Evolutionary conservation across 2,113 vertebrate genomes (phyloP).

Genomic region (Arizona elegans): DNA sequence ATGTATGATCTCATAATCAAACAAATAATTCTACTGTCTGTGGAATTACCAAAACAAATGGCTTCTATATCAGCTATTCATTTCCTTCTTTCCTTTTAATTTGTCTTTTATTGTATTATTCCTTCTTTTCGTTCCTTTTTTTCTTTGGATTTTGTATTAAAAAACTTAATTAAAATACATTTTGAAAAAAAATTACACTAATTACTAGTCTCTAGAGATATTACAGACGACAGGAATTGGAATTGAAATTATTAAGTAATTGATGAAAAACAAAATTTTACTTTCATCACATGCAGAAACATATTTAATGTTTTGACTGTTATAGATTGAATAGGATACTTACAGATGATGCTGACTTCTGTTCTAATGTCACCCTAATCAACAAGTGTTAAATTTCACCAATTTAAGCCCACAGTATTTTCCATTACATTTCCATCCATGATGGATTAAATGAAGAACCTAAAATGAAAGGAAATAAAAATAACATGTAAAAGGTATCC

Average conservation of each 20-base stretch:
- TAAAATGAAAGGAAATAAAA: slow-evolving; percentile 25
- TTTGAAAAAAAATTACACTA: neutral
- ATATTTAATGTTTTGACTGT: slow-evolving; percentile 9
- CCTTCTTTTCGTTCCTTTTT: neutral
- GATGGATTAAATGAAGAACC: neutral
- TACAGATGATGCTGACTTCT: neutral
- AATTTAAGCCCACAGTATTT: neutral
- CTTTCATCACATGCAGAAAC: slow-evolving; percentile 13
- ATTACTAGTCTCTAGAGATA: neutral
- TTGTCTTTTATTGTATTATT: neutral
- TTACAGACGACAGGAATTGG: neutral
- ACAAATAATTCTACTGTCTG: neutral
- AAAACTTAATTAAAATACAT: neutral
- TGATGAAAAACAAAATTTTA: neutral
- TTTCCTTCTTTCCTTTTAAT: neutral
- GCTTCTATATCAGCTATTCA: neutral
- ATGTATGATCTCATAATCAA: neutral
- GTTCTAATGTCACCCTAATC: neutral
- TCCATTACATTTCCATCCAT: neutral
- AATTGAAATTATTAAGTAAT: neutral
- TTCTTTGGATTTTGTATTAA: neutral
- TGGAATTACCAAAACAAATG: neutral
- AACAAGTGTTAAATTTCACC: neutral
- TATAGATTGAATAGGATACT: slow-evolving; percentile 44
- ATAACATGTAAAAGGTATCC: neutral